Base-by-base conservation (phyloP, 1,140 invertebrate species). In the Ruditapes philippinarum region DNA sequence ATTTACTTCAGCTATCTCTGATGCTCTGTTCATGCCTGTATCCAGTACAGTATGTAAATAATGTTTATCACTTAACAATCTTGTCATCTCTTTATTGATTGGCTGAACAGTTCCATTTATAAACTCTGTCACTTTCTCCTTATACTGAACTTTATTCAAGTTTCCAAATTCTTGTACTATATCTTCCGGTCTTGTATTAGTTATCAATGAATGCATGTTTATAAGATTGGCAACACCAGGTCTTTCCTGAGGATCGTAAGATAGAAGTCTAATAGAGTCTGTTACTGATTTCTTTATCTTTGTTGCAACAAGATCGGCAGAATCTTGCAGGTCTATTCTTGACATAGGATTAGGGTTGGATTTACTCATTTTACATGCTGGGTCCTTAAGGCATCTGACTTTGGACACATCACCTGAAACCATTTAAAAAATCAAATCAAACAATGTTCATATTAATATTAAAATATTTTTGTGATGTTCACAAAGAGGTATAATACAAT, bases 301-400 rank as follows among this genome's bases (percentile, higher is more conserved):
- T 42, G 97, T 96, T 5, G 95, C 70, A 70, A 99, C 97, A 45
- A 96, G 94, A 49, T 99, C 98, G 0, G 98, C 97, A 0, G 96
- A 93, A 95, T 99, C 99, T 31, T 96, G 97, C 0, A 99, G 94
- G 79, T 98, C 97, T 70, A 99, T 98, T 80, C 97, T 96, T 88
- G 97, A 97, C 93, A 97, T 98, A 0, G 96, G 92, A 96, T 98
- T 97, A 0, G 96, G 90, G 91, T 99, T 98, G 0, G 99, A 99
- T 96, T 99, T 99, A 9, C 99, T 99, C 99, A 99, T 99, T 96
- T 99, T 99, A 93, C 98, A 98, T 0, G 94, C 93, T 0, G 99
- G 95, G 65, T 94, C 90, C 25, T 92, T 45, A 1, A 96, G 88
- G 90, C 94, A 95, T 51, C 93, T 93, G 9, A 96, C 94, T 80